Percentiles rank a stretch among this genome's conserved stretches.
These are phyloP conservation scores for Microtus oregoni DNA, from an alignment of 2,113 vertebrate species.

Conservation along the genomic window DNA sequence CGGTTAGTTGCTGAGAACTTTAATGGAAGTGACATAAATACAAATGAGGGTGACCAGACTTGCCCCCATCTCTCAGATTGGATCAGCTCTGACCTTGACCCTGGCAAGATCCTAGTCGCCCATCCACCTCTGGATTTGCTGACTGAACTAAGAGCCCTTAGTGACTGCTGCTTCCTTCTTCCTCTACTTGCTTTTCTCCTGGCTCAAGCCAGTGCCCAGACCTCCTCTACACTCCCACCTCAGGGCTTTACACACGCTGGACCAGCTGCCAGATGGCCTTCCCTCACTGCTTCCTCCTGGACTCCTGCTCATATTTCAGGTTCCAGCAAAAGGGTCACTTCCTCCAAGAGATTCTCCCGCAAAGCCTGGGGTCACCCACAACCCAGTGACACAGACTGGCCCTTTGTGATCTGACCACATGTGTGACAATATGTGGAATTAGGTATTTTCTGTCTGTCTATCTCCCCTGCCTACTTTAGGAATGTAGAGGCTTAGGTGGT, in stretches of 20 bases:
- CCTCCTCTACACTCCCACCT: not conserved
- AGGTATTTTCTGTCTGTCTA: not conserved
- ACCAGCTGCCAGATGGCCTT: not conserved
- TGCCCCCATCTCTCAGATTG: not conserved
- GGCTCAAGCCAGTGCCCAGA: no score
- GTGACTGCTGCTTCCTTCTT: not conserved
- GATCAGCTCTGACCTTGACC: not conserved
- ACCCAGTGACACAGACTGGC: not conserved
- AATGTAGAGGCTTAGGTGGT: not conserved
- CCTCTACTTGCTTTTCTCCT: not conserved
- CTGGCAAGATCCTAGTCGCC: not conserved
- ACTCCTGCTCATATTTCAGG: not conserved
- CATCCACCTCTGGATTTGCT: not conserved
- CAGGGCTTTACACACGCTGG: not conserved
- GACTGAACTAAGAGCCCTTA: not conserved
- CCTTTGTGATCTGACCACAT: not conserved
- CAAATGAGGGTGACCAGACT: not conserved
- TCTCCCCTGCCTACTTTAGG: not conserved
- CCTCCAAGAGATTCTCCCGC: not conserved
- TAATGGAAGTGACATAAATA: not conserved
- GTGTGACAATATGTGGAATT: not conserved
- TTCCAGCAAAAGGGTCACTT: not conserved
- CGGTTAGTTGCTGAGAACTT: no score
- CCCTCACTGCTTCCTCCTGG: not conserved
- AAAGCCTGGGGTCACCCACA: not conserved